Percentiles rank a stretch among this genome's conserved stretches.
These are phyloP conservation scores for Oryzias curvinotus DNA, from an alignment of 2,113 vertebrate species.

Conservation along the genomic window DNA sequence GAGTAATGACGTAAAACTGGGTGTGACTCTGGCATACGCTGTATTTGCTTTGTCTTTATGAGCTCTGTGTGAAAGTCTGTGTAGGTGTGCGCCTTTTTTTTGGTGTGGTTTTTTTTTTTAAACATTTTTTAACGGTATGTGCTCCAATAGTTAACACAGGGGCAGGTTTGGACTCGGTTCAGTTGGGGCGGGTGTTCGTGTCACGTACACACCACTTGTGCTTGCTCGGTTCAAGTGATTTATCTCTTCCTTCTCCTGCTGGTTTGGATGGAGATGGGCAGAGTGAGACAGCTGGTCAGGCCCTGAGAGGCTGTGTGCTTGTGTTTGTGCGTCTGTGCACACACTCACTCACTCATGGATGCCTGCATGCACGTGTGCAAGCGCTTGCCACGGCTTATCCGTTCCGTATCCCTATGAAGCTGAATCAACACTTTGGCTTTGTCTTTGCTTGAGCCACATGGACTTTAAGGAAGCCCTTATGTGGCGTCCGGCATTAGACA, in stretches of 20 bases:
- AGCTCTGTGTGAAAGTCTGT: background rate
- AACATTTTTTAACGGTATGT: constrained; percentile 17
- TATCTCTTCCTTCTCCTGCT: constrained; percentile 59
- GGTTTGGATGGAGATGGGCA: constrained; percentile 63
- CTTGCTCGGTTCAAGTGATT: constrained; percentile 60
- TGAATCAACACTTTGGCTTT: constrained; percentile 70
- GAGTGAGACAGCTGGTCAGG: constrained; percentile 66
- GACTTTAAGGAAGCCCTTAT: constrained; percentile 23
- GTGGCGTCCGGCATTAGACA: constrained; percentile 32
- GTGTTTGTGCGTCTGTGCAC: constrained; percentile 31
- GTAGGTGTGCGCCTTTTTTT: constrained; percentile 29
- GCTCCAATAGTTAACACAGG: constrained; percentile 23
- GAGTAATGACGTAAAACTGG: constrained; percentile 31
- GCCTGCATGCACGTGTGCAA: constrained; percentile 17
- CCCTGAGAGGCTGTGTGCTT: constrained; percentile 42
- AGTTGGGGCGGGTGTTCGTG: constrained; percentile 21
- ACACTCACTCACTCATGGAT: constrained; percentile 31
- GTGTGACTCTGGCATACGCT: constrained; percentile 28
- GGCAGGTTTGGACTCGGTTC: constrained; percentile 22
- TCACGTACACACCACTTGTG: constrained; percentile 39
- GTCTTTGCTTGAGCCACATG: constrained; percentile 55
- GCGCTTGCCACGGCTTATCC: constrained; percentile 56
- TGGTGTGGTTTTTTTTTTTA: no score
- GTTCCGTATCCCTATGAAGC: constrained; percentile 60
- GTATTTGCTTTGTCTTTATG: background rate